These are phyloP conservation scores for Zaprionus kolodkinae DNA, from an alignment of 1,140 invertebrate species.

Conservation along the genomic window DNA sequence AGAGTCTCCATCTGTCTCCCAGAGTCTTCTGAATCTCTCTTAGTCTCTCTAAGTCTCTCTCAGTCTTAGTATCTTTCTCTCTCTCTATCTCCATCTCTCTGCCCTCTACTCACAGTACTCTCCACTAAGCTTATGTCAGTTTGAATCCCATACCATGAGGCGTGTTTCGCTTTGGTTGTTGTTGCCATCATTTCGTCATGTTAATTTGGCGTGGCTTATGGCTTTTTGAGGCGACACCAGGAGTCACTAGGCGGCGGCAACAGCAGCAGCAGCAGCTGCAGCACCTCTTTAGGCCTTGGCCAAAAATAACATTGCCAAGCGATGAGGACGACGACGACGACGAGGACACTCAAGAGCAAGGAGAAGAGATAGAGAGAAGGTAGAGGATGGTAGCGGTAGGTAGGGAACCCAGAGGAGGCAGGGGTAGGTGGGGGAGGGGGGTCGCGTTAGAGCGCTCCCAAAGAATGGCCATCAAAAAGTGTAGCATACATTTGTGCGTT, in stretches of 20 bases:
- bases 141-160: slow-evolving; percentile 14
- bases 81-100: not conserved
- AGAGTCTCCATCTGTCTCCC: too few species aligned
- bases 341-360: slow-evolving; percentile 5
- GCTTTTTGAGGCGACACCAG: slow-evolving; percentile 63
- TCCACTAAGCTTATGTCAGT: slow-evolving; percentile 35
- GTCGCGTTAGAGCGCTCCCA: not conserved
- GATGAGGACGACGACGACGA: not conserved
- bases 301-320: slow-evolving; percentile 61
- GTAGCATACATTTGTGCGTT: slow-evolving; percentile 80
- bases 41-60: too few species aligned
- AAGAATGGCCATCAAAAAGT: slow-evolving; percentile 71
- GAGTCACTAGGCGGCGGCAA: not conserved
- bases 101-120: not conserved
- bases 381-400: not conserved
- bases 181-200: slow-evolving; percentile 79
- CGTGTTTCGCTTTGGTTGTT: slow-evolving; percentile 20
- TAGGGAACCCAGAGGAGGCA: too few species aligned
- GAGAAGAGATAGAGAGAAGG: not conserved
- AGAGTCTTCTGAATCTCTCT: too few species aligned
- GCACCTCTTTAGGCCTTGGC: slow-evolving; percentile 41
- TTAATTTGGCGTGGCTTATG: slow-evolving; percentile 78
- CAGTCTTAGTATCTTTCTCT: not conserved
- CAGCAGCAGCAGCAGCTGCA: slow-evolving; percentile 26
- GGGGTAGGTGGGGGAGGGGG: slow-evolving; percentile 9